Evolutionary conservation across 2,888 invertebrate genomes (phyloP).

Genomic region (Chesias legatella): DNA sequence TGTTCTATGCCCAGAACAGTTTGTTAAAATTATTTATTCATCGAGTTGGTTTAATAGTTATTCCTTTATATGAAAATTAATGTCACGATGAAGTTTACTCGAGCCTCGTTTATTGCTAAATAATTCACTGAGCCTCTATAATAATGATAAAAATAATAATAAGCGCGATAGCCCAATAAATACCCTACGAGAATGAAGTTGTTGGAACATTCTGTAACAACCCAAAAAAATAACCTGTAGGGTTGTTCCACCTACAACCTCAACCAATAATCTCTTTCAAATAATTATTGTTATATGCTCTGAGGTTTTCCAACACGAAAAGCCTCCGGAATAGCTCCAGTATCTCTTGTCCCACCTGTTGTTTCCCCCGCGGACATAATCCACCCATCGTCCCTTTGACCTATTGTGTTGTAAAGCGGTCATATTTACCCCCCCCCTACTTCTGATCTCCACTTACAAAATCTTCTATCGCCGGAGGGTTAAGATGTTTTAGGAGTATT

Average conservation of each 20-base stretch:
- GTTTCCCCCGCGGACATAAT: slow-evolving; percentile 34
- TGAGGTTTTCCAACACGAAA: slow-evolving; percentile 13
- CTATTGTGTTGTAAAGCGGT: slow-evolving; percentile 28
- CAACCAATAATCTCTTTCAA: not conserved
- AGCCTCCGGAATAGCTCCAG: slow-evolving; percentile 17
- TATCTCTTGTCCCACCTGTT: slow-evolving; percentile 33
- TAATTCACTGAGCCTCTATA: not conserved
- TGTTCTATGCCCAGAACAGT: not conserved
- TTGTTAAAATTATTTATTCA: slow-evolving; percentile 23
- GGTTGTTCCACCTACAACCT: not conserved
- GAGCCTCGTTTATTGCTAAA: not conserved
- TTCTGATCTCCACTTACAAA: slow-evolving; percentile 23
- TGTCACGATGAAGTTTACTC: slow-evolving; percentile 7
- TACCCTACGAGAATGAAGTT: no score
- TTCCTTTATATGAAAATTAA: slow-evolving; percentile 18
- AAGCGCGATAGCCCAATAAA: no score
- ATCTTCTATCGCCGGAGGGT: slow-evolving; percentile 21
- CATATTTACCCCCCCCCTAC: slow-evolving; percentile 21
- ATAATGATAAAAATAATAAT: no score
- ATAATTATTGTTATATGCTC: slow-evolving; percentile 12
- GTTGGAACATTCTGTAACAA: no score
- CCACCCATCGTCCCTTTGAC: slow-evolving; percentile 32
- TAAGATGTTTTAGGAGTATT: slow-evolving; percentile 20
- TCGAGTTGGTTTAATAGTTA: slow-evolving; percentile 13
- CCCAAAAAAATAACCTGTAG: not conserved